These are phyloP conservation scores for Orthosia cruda DNA, from an alignment of 2,888 invertebrate species.

Conservation along the genomic window DNA sequence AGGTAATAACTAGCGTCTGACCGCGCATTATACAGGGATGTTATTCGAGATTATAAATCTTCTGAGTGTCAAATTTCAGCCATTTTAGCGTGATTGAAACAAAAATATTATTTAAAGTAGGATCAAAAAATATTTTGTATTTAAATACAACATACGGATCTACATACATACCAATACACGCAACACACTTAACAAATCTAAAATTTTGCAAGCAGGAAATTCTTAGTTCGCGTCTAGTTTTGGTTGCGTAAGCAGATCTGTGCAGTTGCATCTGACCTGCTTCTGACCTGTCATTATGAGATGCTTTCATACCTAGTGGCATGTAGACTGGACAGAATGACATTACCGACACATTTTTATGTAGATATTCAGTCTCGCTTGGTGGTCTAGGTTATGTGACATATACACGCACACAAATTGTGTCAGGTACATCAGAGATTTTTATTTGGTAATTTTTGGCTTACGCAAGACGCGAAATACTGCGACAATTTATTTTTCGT, in stretches of 20 bases:
- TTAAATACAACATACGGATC: constrained; percentile 25
- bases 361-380: not conserved
- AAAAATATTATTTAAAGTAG: too few relatives aligned
- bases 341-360: not conserved
- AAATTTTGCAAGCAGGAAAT: constrained; percentile 71
- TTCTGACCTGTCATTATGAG: constrained; percentile 65
- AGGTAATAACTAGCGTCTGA: too few relatives aligned
- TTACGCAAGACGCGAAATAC: too few relatives aligned
- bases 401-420: not conserved
- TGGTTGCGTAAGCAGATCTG: constrained; percentile 63
- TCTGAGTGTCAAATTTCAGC: too few relatives aligned
- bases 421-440: too few relatives aligned
- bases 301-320: constrained; percentile 48
- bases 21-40: too few relatives aligned
- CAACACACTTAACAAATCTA: constrained; percentile 33
- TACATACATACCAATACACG: constrained; percentile 8
- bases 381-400: not conserved
- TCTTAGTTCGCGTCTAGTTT: constrained; percentile 56
- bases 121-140: not conserved
- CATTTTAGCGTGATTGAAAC: too few relatives aligned
- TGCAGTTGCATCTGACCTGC: constrained; percentile 67
- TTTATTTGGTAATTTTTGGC: too few relatives aligned
- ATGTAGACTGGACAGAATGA: constrained; percentile 21
- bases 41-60: too few relatives aligned
- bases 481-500: too few relatives aligned